Base-by-base conservation (phyloP, 2,113 vertebrate species). In the Rhabdomys dilectus region DNA sequence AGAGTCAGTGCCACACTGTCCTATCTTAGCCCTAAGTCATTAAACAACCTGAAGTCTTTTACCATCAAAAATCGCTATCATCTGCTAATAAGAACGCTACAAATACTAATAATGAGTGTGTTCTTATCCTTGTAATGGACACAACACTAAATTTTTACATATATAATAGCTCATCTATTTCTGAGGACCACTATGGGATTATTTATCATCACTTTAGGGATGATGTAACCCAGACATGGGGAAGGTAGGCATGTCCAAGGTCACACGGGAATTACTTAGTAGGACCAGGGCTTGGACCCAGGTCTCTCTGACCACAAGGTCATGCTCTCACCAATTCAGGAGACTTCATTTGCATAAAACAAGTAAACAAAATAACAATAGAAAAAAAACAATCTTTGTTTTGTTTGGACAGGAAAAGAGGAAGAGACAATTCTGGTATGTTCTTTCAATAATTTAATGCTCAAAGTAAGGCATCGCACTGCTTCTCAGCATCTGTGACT, bases 401-500 rank as follows among this genome's bases (percentile, higher is more conserved):
- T 93, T 70, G 72, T 92, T 92, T 64, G 86, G 42, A 88, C 11
- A 93, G 45, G 70, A 93, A 88, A 95, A 91, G 58, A 96, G 64
- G 94, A 78, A 92, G 34, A 96, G 89, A 34, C 24, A 64, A 80
- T 89, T 70, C 60, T 87, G 87, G 68, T 78, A 29, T 62, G 89
- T 82, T 88, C 51, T 95, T 92, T 94, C 73, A 89, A 93, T 85
- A 97, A 97, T 95, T 97, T 62, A 96, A 97, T 89, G 3, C 85
- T 93, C 82, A 80, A 92, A 97, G 91, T 76, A 86, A 91, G 73
- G 73, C 82, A 94, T 7, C 72, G 66, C 91, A 87, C 89, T 94
- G 91, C 62, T 94, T 97, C 96, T 95, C 94, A 94, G 93, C 56
- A 58, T 91, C 66, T 53, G 88, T 97, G 95, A 97, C 94, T 97